Base-by-base conservation (phyloP, 2,888 invertebrate species). In the Coecobrya sp. region DNA sequence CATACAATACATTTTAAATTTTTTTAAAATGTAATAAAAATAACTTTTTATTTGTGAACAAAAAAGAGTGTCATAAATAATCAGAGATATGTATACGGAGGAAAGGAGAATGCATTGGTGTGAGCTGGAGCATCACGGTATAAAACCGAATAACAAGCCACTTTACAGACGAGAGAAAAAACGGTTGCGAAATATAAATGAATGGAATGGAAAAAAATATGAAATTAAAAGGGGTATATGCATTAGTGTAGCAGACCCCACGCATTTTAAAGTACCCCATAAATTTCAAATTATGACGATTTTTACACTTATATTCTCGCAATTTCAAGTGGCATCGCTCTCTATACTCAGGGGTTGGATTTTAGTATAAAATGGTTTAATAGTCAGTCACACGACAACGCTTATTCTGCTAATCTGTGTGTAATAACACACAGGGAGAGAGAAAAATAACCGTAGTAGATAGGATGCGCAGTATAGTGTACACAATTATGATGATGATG, bases 201-300 rank as follows among this genome's bases (percentile, higher is more conserved):
- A 0, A 27, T 65, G 19, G 30, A 27, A 42, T 16, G 36, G 42
- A 3, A 22, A 42, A 73, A 36, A 36, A 36, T n/a, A 36, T 36
- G 70, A 70, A 70, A 70, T 68, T 68, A 70, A 70, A 36, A 16
- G n/a, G n/a, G 27, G n/a, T n/a, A n/a, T n/a, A n/a, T n/a, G n/a
- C n/a, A n/a, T n/a, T n/a, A 36, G 36, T 36, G 36, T 36, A 36
- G 7, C 36, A 1, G 52, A 65, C 84, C 84, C 84, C 84, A 84
- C 84, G 84, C 65, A 65, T 59, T 84, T 25, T 65, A 84, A 84
- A 84, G 16, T 55, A 55, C 19, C 62, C 45, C 89, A 90, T 90
- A 90, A 90, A 90, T 90, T 86, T 90, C 90, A 90, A 90, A 90
- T 90, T 90, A 90, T 90, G 76, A 90, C 79, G 42, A 90, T 85